Evolutionary conservation across 2,113 vertebrate genomes (phyloP), one percentile per base, ranked within the genome.

Genomic region (Tyto alba): DNA sequence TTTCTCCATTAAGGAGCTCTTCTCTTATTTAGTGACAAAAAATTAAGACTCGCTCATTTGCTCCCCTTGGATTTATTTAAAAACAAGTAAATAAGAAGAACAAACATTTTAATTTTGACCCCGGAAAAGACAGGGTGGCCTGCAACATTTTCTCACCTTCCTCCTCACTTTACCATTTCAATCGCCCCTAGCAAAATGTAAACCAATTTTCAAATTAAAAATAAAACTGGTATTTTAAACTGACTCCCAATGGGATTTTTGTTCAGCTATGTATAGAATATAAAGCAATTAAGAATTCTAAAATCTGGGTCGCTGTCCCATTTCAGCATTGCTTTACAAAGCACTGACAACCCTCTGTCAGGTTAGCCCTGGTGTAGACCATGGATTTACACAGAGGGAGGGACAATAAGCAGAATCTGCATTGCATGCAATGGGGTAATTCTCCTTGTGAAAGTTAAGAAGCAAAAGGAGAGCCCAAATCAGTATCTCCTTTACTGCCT

Each of bases 161-260:
- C 62, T 76, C 72, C 63, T 62, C 55, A 47, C 55, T 71, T 83
- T 74, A 84, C 59, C 68, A 47, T 77, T 88, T 78, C 50, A 62
- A 43, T 85, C 2, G 3, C 78, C 34, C 8, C 40, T 9, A 25
- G 72, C 17, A 91, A 95, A 94, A 80, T 1, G 2, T 41, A 88
- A 95, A 85, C 20, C 32, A 9, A 92, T 90, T 93, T 89, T 68
- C 60, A 93, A 89, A 84, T 90, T 78, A 89, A 95, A 90, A 96
- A 88, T 92, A 90, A 85, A 93, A 30, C 52, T 17, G 21, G 6
- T 67, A 66, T 67, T 95, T 95, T 77, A 83, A 93, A 85, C 27
- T 2, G 1, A 34, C 25, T 78, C 83, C 36, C 84, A 60, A 6
- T 13, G 34, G 78, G 22, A 75, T 73, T 92, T 92, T 45, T 89